Conservation (phyloP, 1,140 invertebrate species). For the Drosophila bocki region DNA sequence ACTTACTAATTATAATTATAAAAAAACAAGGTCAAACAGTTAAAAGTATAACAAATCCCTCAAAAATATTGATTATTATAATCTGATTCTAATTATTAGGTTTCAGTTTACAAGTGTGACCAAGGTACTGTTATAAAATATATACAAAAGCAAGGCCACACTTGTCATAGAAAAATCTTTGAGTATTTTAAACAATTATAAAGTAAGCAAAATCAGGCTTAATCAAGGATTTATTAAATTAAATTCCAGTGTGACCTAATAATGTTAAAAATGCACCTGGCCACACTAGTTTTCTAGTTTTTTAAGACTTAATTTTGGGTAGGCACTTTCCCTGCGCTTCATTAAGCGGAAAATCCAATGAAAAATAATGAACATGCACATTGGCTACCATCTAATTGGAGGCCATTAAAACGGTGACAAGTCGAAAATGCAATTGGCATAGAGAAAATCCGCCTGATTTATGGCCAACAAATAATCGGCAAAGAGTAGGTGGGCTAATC, state of each 20-base stretch:
- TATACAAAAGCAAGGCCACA: not conserved
- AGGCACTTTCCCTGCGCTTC: slow-evolving; percentile 16
- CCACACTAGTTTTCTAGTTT: not conserved
- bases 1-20: too few relatives aligned
- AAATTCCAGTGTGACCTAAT: not conserved
- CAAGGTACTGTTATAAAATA: too few relatives aligned
- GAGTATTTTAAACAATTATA: not conserved
- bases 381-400: slow-evolving; percentile 55
- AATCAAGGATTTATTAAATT: not conserved
- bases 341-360: slow-evolving; percentile 17
- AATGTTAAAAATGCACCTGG: not conserved
- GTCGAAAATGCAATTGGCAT: slow-evolving; percentile 58
- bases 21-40: not conserved
- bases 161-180: not conserved
- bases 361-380: slow-evolving; percentile 32
- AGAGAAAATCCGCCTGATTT: slow-evolving; percentile 56
- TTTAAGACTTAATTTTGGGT: not conserved
- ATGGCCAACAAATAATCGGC: slow-evolving; percentile 74
- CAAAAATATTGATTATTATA: too few relatives aligned
- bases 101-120: too few relatives aligned
- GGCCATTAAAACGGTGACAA: slow-evolving; percentile 74
- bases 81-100: too few relatives aligned
- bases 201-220: not conserved
- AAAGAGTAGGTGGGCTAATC: slow-evolving; percentile 13
- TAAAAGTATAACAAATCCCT: too few relatives aligned